Evolutionary conservation across 1,140 invertebrate genomes (phyloP).

Genomic region (Leptopilina boulardi): DNA sequence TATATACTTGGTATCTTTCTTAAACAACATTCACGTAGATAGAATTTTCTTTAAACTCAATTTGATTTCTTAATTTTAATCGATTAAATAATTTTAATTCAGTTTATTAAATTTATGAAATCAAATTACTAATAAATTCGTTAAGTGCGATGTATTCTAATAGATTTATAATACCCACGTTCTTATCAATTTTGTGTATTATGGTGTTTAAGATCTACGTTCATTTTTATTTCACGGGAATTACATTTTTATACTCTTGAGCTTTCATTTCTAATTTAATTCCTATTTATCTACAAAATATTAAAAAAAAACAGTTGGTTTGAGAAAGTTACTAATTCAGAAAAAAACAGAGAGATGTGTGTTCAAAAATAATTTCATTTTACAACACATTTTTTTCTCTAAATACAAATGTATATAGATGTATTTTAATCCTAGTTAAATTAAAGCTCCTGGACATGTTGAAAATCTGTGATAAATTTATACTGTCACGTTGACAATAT

Average conservation of each 20-base stretch:
- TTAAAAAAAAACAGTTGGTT: not conserved
- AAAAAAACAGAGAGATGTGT: not conserved
- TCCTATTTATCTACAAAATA: not conserved
- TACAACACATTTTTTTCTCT: not conserved
- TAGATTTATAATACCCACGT: not conserved
- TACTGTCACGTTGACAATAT: constrained; percentile 48
- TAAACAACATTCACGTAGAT: not conserved
- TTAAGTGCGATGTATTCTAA: not conserved
- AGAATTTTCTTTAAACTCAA: not conserved
- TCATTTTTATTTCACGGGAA: not conserved
- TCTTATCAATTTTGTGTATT: not conserved
- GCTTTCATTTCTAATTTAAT: not conserved
- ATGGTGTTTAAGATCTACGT: not conserved
- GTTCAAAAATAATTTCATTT: not conserved
- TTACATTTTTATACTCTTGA: not conserved
- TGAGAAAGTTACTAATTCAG: constrained; percentile 3
- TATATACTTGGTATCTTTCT: not conserved
- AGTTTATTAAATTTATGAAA: not conserved
- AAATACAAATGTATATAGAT: constrained; percentile 58
- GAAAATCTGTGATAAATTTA: constrained; percentile 70
- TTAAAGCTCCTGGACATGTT: constrained; percentile 53
- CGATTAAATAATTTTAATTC: not conserved
- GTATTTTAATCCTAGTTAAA: constrained; percentile 54
- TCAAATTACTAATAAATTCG: not conserved
- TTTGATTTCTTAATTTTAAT: not conserved